These are phyloP conservation scores for Ennomos quercinarius DNA, from an alignment of 2,888 invertebrate species.

Conservation along the genomic window DNA sequence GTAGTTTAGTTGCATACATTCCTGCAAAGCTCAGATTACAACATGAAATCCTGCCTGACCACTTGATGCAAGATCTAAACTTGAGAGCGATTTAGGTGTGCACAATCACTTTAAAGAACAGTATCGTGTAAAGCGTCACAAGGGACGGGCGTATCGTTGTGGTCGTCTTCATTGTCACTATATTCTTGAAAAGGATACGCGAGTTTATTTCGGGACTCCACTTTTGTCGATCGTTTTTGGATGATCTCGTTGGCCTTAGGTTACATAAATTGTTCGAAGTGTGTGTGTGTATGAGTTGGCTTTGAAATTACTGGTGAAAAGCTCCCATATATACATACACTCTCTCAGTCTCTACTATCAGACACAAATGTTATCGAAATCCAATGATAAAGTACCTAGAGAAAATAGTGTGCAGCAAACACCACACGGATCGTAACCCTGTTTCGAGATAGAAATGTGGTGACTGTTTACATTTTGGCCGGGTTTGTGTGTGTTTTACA, in stretches of 20 bases:
- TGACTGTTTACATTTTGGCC: conserved; percentile 56
- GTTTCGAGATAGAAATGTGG: conserved; percentile 50
- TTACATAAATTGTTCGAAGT: conserved; percentile 65
- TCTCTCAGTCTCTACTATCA: conserved; percentile 14
- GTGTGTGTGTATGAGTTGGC: conserved; percentile 29
- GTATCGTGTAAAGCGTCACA: conserved; percentile 61
- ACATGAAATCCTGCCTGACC: conserved; percentile 40
- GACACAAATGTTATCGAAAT: conserved; percentile 42
- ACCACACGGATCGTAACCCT: conserved; percentile 59
- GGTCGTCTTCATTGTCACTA: conserved; percentile 46
- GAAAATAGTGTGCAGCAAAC: conserved; percentile 37
- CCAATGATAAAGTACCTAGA: conserved; percentile 48
- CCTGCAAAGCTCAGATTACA: conserved; percentile 40
- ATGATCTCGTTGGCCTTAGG: conserved; percentile 57
- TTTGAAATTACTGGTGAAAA: conserved; percentile 20
- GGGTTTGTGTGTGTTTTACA: conserved; percentile 49
- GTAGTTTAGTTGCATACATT: conserved; percentile 30
- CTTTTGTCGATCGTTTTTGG: conserved; percentile 68
- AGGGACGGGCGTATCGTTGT: conserved; percentile 58
- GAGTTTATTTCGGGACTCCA: conserved; percentile 69
- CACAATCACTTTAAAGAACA: conserved; percentile 50
- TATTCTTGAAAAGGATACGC: conserved; percentile 61
- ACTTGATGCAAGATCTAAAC: conserved; percentile 36
- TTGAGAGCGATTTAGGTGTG: conserved; percentile 36
- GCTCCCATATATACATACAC: conserved; percentile 11